Evolutionary conservation across 2,113 vertebrate species (phyloP).

Genomic region (Hystrix brachyura): DNA sequence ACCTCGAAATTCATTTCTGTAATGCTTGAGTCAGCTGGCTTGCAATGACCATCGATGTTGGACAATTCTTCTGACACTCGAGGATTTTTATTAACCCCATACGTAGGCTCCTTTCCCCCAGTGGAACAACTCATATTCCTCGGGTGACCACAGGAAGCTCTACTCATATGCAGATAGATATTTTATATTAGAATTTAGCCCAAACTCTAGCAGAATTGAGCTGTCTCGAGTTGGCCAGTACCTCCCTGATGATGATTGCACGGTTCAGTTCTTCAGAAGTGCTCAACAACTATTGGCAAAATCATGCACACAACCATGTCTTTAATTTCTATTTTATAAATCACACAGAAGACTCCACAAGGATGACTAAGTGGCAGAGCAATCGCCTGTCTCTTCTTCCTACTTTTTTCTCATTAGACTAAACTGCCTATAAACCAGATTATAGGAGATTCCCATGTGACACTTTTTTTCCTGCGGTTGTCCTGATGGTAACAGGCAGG

Average conservation of each 20-base stretch:
- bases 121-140: not conserved
- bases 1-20: not conserved
- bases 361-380: not conserved
- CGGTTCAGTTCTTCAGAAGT: not conserved
- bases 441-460: not conserved
- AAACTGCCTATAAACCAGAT: not conserved
- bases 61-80: not conserved
- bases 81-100: not conserved
- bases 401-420: not conserved
- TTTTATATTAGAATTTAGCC: not conserved
- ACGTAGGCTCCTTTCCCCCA: not conserved
- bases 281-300: accelerated
- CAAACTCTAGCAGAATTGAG: not conserved
- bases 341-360: not conserved
- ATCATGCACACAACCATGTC: not conserved
- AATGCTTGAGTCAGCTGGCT: not conserved
- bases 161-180: not conserved
- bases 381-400: not conserved
- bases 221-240: not conserved
- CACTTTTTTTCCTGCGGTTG: not conserved
- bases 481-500: not conserved
- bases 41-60: not conserved
- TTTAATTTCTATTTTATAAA: constrained; percentile 11
- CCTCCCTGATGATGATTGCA: not conserved
- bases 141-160: not conserved